Evolutionary conservation across 2,797 vertebrate genomes (phyloP).

Genomic region (Scleropages formosus): DNA sequence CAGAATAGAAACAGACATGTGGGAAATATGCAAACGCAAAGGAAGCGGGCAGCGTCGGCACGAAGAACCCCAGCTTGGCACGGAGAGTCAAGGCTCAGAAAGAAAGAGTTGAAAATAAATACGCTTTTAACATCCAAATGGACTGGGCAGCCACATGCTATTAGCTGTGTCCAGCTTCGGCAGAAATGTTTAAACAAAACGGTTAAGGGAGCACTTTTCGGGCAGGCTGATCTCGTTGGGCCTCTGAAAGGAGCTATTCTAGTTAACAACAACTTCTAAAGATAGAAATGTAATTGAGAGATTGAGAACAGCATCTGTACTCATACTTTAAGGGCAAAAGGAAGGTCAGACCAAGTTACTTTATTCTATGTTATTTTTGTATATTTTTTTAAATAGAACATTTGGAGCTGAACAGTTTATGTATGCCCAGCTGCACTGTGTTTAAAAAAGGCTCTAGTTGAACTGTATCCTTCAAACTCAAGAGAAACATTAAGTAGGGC

Average conservation of each 20-base stretch:
- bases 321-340: conserved; percentile 6
- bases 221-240: background rate
- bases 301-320: background rate
- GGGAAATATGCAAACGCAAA: conserved; percentile 70
- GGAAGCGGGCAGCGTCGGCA: conserved; percentile 59
- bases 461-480: background rate
- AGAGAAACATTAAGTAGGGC: conserved; percentile 4
- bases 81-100: conserved; percentile 62
- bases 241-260: conserved; percentile 16
- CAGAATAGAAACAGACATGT: conserved; percentile 70
- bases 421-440: background rate
- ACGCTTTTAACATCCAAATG: conserved; percentile 50
- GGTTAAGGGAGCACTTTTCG: conserved; percentile 21
- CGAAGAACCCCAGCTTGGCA: conserved; percentile 57
- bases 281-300: conserved; percentile 26
- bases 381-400: background rate
- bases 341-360: conserved; percentile 18
- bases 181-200: conserved; percentile 16
- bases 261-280: background rate
- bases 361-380: background rate
- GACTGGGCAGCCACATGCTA: conserved; percentile 41
- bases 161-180: conserved; percentile 44
- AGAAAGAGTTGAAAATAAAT: conserved; percentile 60
- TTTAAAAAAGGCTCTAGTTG: background rate
- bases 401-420: background rate